Evolutionary conservation across 2,797 vertebrate genomes (phyloP), one percentile per base, ranked within the genome.

Genomic region (Apodemus agrarius): DNA sequence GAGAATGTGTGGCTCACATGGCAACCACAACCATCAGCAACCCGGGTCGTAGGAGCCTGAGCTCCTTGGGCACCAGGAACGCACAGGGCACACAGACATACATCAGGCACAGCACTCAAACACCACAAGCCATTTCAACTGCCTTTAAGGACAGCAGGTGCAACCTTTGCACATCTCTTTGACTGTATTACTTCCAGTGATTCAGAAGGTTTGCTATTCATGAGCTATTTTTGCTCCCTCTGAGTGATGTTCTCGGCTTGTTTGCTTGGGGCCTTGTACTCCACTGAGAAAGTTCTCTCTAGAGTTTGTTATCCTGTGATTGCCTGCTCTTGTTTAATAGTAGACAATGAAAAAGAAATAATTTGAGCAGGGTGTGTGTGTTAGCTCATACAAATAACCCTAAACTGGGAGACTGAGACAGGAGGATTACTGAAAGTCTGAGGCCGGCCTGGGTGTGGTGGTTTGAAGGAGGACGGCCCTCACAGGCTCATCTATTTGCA

Each of bases 181-280:
- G 63, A 89, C 31, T 52, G 40, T 78, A 93, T 63, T 54, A 89
- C 81, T 91, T 52, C 79, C 34, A 72, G 14, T 54, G 22, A 31
- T 43, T 90, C 94, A 84, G 78, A 93, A 37, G 31, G 72, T 88
- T 91, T 54, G 9, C 57, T 95, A 84, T 63, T 84, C 76, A 59
- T 84, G 37, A 31, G n/a, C 87, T 84, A 54, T 90, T n/a, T 86
- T 93, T 93, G 74, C 72, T 96, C 85, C 29, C 54, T 94, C 43
- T 65, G 29, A 81, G 24, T 72, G 72, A 86, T 67, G 93, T 94
- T 85, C 75, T 43, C 10, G 72, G 22, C 17, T 74, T 90, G 22
- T 67, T 90, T 85, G 26, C 61, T 91, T 91, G 49, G 54, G 88
- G 17, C 89, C 69, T 92, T 83, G 57, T 26, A 74, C 76, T 92